Conservation (phyloP, 2,888 invertebrate genomes). For the Brenthis hecate region DNA sequence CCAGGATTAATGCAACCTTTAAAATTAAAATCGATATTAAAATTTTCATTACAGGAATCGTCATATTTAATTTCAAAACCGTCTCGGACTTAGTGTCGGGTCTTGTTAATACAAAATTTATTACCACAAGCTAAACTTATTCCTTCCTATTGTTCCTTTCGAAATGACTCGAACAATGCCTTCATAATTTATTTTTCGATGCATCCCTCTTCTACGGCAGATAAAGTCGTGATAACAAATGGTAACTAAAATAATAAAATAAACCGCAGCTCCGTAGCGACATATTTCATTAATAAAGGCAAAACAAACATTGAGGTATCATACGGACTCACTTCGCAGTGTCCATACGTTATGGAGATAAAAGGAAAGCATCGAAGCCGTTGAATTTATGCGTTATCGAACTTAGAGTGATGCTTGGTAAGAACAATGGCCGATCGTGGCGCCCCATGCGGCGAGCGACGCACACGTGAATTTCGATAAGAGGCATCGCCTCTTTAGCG, state of each 20-base stretch:
- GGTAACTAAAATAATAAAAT: slow-evolving; percentile 82
- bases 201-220: slow-evolving; percentile 71
- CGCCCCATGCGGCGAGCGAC: slow-evolving; percentile 78
- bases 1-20: slow-evolving; percentile 73
- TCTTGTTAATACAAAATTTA: slow-evolving; percentile 74
- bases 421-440: slow-evolving; percentile 78
- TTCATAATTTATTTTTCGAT: slow-evolving; percentile 80
- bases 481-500: slow-evolving; percentile 50
- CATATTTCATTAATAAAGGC: slow-evolving; percentile 82
- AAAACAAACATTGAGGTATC: slow-evolving; percentile 76
- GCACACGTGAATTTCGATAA: slow-evolving; percentile 36
- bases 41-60: slow-evolving; percentile 39
- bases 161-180: slow-evolving; percentile 76
- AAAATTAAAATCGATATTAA: slow-evolving; percentile 73
- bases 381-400: slow-evolving; percentile 81
- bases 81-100: slow-evolving; percentile 43
- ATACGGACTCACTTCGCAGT: slow-evolving; percentile 80
- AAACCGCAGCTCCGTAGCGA: slow-evolving; percentile 71
- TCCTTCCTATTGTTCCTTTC: slow-evolving; percentile 73
- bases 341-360: slow-evolving; percentile 81
- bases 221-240: slow-evolving; percentile 82
- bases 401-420: slow-evolving; percentile 68
- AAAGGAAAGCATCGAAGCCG: slow-evolving; percentile 77
- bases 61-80: slow-evolving; percentile 40
- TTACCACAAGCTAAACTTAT: slow-evolving; percentile 71